A percentile compares a stretch with the other conserved stretches of the same genome.
Evolutionary conservation across 1,140 invertebrate genomes (phyloP).

Genomic region (Eriocheir sinensis): DNA sequence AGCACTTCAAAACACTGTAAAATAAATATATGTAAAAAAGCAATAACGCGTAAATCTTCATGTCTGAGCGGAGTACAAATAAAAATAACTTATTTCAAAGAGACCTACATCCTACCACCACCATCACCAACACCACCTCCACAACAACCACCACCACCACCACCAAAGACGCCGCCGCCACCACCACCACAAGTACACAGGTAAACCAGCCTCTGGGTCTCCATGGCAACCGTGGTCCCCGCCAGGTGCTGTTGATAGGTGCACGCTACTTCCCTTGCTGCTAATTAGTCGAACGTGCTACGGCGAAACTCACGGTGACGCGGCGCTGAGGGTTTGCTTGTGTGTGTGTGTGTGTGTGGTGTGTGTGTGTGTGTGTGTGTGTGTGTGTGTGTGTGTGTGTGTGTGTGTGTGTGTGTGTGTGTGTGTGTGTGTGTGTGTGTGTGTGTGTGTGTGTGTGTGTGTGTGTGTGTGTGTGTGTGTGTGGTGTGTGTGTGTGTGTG

Average conservation of each 20-base stretch:
- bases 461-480: too few species aligned
- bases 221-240: background rate
- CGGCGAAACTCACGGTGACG: background rate
- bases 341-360: constrained; percentile 14
- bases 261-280: background rate
- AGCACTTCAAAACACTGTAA: too few species aligned
- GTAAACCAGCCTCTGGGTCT: background rate
- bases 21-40: too few species aligned
- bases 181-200: too few species aligned
- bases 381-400: constrained; percentile 16
- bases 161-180: too few species aligned
- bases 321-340: background rate
- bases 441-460: constrained; percentile 22
- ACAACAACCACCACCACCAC: too few species aligned
- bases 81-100: too few species aligned
- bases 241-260: background rate
- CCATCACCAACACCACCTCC: too few species aligned
- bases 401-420: constrained; percentile 13
- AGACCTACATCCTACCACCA: too few species aligned
- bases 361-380: constrained; percentile 14
- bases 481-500: background rate
- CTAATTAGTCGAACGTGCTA: background rate
- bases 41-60: too few species aligned
- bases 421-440: constrained; percentile 22
- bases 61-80: too few species aligned